Percentiles rank a stretch among this genome's conserved stretches.
phyloP scores from a whole-genome alignment of 1,140 invertebrate genomes.

The Daktulosphaira vitifoliae region DNA sequence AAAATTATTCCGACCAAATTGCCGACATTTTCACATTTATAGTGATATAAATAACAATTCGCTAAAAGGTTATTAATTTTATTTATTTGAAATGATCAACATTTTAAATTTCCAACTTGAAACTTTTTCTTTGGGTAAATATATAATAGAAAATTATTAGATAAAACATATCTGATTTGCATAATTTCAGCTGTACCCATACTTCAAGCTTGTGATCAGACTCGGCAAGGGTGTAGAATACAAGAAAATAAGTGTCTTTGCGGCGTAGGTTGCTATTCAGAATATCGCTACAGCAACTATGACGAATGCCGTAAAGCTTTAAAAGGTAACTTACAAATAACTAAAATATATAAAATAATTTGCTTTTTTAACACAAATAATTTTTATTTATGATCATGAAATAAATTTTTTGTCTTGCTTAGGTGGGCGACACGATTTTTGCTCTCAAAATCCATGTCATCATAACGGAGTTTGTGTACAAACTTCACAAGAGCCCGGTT shows the following conservation, averaged over 20 bases:
- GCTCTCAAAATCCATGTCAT: constrained; percentile 52
- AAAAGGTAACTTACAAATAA: constrained; percentile 44
- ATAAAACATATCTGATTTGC: too few species aligned
- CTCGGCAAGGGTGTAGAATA: constrained; percentile 40
- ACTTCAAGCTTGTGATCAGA: constrained; percentile 18
- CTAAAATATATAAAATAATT: too few species aligned
- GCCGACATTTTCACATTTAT: too few species aligned
- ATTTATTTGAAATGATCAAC: too few species aligned
- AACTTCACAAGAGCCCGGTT: constrained; percentile 56
- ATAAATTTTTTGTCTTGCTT: constrained; percentile 42
- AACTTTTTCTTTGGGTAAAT: too few species aligned
- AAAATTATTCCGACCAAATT: too few species aligned
- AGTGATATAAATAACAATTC: too few species aligned
- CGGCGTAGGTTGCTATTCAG: constrained; percentile 46
- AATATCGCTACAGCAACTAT: constrained; percentile 45
- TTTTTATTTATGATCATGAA: neutral
- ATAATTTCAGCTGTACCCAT: constrained; percentile 16
- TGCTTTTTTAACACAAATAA: too few species aligned
- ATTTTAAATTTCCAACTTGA: too few species aligned
- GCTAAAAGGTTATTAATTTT: too few species aligned
- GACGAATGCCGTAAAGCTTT: constrained; percentile 47
- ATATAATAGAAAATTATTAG: too few species aligned
- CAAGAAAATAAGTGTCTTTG: constrained; percentile 41
- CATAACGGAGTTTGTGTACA: constrained; percentile 59
- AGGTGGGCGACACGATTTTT: constrained; percentile 52